A percentile compares a stretch with the other conserved stretches of the same genome.
Evolutionary conservation across 2,797 vertebrate species (phyloP).

Genomic region (Enteromius treurensis): DNA sequence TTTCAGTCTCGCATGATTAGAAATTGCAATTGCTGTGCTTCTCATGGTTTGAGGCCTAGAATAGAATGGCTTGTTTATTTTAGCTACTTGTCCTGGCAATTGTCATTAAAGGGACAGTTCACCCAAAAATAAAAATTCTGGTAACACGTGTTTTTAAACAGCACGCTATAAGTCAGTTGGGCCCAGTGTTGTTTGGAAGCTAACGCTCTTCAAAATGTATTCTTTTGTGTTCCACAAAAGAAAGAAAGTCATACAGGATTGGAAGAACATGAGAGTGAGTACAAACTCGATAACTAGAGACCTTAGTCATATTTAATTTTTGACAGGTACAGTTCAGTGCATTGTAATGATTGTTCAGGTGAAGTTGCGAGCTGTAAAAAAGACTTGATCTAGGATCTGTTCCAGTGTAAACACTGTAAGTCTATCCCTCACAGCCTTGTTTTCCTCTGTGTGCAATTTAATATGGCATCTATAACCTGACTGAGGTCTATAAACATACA

Average conservation of each 20-base stretch:
- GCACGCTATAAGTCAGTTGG: background rate
- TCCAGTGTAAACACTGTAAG: background rate
- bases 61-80: constrained; percentile 5
- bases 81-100: background rate
- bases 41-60: constrained; percentile 7
- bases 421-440: background rate
- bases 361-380: background rate
- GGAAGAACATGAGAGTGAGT: background rate
- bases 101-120: constrained; percentile 1
- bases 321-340: background rate
- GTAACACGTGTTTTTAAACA: too few species aligned
- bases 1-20: constrained; percentile 6
- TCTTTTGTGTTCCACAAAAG: background rate
- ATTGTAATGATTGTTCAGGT: background rate
- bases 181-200: background rate
- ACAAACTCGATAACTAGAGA: background rate
- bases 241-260: background rate
- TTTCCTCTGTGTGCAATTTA: background rate
- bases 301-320: background rate
- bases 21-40: constrained; percentile 4
- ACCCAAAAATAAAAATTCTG: too few species aligned
- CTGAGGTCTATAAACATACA: background rate
- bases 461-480: background rate
- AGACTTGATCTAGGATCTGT: background rate
- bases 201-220: background rate